Base-by-base conservation (phyloP, 2,888 invertebrate genomes). In the Apotomis turbidana region DNA sequence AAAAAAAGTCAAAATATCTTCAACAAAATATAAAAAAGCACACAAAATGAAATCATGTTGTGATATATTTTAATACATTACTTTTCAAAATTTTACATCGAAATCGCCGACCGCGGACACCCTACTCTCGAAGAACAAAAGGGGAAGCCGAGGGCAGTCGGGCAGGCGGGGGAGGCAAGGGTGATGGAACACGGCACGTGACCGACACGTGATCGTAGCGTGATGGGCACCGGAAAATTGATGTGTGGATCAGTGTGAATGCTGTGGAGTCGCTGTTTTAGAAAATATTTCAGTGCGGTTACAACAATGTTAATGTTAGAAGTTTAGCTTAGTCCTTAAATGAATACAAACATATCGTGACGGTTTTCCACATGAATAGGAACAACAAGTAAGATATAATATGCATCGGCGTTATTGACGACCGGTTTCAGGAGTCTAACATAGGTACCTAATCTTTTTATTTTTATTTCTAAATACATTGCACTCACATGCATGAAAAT, bases 171-270 rank as follows among this genome's bases (percentile, higher is more conserved):
- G 75, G 79, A 72, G 76, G 78, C 74, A 77, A 77, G 80, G 81
- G 77, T 76, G 81, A 79, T 80, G 80, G 77, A 75, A 78, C 69
- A 63, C 72, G 80, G 73, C 91, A 87, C 91, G 91, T 86, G 91
- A 74, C 89, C 83, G 83, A 59, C 91, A 88, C 91, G 90, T 80
- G 91, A 75, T 70, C 80, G 68, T 78, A 79, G 79, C 76, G 80
- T 84, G 89, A 88, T 87, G 89, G 88, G 84, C 85, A 84, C 84
- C 86, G 87, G 83, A 85, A 88, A 89, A 90, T 89, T 90, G 90
- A 90, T 87, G 89, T 83, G 83, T 81, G 79, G 80, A 76, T 77
- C 78, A 76, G 75, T 74, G 70, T 68, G 69, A 77, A 76, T 76
- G 73, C 12, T 15, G 64, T 86, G 75, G 87, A 89, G 87, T 78